Conservation (phyloP, 2,888 invertebrate genomes). For the Alloplasta piceator region DNA sequence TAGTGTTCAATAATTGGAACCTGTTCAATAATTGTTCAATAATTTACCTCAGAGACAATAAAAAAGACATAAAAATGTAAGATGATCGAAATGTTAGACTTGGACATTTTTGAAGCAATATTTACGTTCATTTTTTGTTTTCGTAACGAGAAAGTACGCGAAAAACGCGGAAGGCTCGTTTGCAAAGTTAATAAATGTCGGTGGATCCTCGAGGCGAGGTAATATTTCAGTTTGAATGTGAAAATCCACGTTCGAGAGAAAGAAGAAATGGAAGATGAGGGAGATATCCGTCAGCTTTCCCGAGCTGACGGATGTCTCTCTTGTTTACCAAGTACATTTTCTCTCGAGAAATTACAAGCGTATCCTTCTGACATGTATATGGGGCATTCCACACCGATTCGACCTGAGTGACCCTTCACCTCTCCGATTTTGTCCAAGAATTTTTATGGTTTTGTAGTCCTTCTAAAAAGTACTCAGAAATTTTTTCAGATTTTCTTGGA, state of each 20-base stretch:
- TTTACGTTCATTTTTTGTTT: not conserved
- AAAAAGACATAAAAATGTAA: no score
- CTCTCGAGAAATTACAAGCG: constrained; percentile 55
- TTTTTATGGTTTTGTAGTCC: no score
- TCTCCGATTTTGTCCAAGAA: no score
- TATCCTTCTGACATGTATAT: constrained; percentile 29
- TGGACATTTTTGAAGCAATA: no score
- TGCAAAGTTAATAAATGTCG: constrained; percentile 40
- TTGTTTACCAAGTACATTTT: constrained; percentile 60
- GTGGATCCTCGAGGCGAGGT: constrained; percentile 2
- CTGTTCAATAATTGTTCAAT: no score
- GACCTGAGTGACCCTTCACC: no score
- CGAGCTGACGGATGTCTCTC: constrained; percentile 52
- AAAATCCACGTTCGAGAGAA: constrained; percentile 27
- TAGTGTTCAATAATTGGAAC: no score
- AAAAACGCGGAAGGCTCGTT: not conserved
- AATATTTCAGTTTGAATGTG: constrained; percentile 41
- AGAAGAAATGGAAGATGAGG: not conserved
- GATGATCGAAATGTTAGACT: no score
- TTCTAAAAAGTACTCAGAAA: no score
- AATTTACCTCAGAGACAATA: no score
- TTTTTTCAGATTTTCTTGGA: no score
- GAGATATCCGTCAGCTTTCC: constrained; percentile 49
- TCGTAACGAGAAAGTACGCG: not conserved
- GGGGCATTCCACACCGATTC: no score